A percentile compares a stretch with the other conserved stretches of the same genome.
Evolutionary conservation across 1,140 invertebrate genomes (phyloP).

Genomic region (Trichonephila clavipes): DNA sequence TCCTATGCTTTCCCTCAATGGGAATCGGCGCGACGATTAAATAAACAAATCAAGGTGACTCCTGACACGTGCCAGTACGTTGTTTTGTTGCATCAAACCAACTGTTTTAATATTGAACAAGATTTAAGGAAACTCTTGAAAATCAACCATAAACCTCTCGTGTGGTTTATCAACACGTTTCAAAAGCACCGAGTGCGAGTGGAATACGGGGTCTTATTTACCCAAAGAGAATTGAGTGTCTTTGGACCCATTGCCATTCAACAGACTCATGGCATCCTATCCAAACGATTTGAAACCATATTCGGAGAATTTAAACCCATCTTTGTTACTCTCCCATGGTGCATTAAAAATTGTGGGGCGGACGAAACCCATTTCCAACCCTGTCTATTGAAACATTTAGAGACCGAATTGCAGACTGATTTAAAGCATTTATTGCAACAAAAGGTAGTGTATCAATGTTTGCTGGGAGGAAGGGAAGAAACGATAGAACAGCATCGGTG

Average conservation of each 20-base stretch:
- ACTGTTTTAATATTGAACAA: neutral
- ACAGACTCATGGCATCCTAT: neutral
- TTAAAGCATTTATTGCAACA: neutral
- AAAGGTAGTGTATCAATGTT: neutral
- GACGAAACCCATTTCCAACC: neutral
- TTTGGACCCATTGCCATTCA: neutral
- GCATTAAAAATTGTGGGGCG: neutral
- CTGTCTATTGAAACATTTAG: neutral
- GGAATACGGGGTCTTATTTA: neutral
- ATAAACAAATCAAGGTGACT: too few species aligned
- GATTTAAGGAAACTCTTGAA: neutral
- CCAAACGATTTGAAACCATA: neutral
- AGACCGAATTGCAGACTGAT: neutral
- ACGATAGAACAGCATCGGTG: neutral
- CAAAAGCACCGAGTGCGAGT: conserved; percentile 1
- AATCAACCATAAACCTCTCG: neutral
- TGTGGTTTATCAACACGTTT: neutral
- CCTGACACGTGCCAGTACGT: too few species aligned
- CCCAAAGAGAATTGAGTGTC: neutral
- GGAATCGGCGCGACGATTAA: too few species aligned
- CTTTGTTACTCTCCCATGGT: neutral
- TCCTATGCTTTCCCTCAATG: too few species aligned
- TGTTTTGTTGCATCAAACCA: too few species aligned
- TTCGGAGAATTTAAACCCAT: neutral
- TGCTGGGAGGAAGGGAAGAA: neutral